Percentiles rank a stretch among this genome's conserved stretches.
phyloP scores from a whole-genome alignment of 2,113 vertebrate species.

The Ctenodactylus gundi region DNA sequence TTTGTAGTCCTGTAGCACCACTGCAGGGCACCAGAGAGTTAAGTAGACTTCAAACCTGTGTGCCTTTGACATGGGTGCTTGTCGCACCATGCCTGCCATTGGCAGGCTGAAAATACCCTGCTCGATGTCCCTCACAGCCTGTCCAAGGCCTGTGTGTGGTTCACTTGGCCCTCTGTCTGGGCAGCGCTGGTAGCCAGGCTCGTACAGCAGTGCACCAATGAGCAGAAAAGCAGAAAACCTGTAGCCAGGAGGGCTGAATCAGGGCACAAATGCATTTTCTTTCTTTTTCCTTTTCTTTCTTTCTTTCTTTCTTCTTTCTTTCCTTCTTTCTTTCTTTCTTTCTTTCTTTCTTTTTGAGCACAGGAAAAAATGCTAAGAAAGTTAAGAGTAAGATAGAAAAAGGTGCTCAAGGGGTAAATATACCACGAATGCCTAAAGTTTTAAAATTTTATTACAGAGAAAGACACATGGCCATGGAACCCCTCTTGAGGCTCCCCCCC shows the following conservation, averaged over 20 bases:
- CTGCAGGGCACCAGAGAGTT: accelerated
- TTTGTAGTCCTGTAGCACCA: neutral
- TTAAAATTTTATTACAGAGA: too few species aligned
- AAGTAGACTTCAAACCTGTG: accelerated
- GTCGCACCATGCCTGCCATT: accelerated
- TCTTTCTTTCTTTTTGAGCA: too few species aligned
- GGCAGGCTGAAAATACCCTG: neutral
- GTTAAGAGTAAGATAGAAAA: neutral
- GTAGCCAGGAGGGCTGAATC: neutral
- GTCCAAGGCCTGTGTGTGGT: accelerated
- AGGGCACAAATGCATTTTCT: neutral
- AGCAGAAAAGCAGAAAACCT: neutral
- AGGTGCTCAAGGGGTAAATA: neutral
- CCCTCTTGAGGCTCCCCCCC: too few species aligned
- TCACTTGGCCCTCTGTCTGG: accelerated
- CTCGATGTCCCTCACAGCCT: accelerated
- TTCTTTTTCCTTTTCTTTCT: too few species aligned
- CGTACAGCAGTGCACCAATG: neutral
- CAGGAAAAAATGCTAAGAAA: neutral
- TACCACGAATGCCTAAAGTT: too few species aligned
- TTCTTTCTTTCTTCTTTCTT: too few species aligned
- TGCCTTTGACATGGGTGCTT: accelerated
- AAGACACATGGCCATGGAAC: too few species aligned
- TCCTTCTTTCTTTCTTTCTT: too few species aligned
- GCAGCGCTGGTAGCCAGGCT: too few species aligned